phyloP scores from a whole-genome alignment of 1,140 invertebrate genomes.

The Pseudomyrmex sp. region DNA sequence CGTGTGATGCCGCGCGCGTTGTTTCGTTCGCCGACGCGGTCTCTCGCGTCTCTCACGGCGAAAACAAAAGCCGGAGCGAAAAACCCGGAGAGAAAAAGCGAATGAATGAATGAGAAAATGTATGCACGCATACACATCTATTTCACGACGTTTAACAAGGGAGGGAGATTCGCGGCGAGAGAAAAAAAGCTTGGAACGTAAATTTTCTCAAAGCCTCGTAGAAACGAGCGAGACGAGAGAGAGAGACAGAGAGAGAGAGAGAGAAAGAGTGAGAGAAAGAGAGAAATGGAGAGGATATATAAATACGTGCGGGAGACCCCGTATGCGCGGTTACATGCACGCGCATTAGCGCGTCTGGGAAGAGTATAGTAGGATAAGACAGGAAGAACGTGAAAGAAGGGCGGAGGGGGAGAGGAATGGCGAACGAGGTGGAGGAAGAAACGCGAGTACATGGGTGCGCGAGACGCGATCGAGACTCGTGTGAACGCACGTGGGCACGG shows the following conservation, averaged over 20 bases:
- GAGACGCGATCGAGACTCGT: conserved; percentile 36
- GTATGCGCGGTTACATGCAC: conserved; percentile 1
- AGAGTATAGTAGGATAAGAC: neutral
- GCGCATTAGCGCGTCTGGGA: neutral
- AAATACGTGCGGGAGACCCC: neutral
- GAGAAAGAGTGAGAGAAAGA: conserved; percentile 9
- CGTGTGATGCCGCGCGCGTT: conserved; percentile 53
- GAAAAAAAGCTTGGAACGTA: no score
- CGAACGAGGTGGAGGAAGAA: conserved; percentile 40
- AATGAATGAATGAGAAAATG: neutral
- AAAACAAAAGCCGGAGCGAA: conserved; percentile 5
- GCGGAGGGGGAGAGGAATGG: neutral
- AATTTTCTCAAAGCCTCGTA: no score
- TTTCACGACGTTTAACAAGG: neutral
- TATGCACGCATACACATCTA: neutral
- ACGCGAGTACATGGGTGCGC: conserved; percentile 18
- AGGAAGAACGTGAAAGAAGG: conserved; percentile 16
- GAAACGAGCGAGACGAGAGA: neutral
- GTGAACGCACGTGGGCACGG: conserved; percentile 64
- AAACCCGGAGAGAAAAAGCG: neutral
- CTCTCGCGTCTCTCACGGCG: neutral
- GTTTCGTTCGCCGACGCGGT: conserved; percentile 10
- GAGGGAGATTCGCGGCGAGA: neutral
- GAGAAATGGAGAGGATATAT: neutral
- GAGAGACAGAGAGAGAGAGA: conserved; percentile 18